Percentiles rank a stretch among this genome's conserved stretches.
phyloP scores from a whole-genome alignment of 2,888 invertebrate species.

The Agelastica alni region DNA sequence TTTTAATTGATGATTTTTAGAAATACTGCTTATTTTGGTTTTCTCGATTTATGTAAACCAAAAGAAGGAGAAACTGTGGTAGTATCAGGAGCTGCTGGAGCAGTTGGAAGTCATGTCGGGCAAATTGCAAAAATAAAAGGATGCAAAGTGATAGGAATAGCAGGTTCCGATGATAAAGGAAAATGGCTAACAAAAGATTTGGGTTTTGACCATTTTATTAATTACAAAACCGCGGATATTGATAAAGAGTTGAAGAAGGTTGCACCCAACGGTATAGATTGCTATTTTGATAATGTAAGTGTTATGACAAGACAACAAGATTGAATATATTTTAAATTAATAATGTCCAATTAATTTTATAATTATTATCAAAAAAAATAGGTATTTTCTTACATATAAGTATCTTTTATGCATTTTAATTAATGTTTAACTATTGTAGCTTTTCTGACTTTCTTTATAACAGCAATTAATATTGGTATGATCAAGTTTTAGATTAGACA shows the following conservation, averaged over 20 bases:
- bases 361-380: no score
- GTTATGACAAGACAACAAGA: no score
- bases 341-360: no score
- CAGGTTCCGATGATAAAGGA: constrained; percentile 73
- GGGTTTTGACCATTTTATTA: constrained; percentile 70
- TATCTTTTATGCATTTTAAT: no score
- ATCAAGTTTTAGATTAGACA: no score
- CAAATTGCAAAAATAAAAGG: constrained; percentile 77
- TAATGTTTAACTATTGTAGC: no score
- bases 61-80: constrained; percentile 75
- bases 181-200: constrained; percentile 67
- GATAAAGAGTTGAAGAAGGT: constrained; percentile 61
- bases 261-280: constrained; percentile 72
- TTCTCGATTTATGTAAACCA: constrained; percentile 71
- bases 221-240: constrained; percentile 69
- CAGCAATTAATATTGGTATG: no score
- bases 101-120: constrained; percentile 77
- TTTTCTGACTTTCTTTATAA: no score
- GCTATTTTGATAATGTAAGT: constrained; percentile 77
- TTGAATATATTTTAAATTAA: no score
- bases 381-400: no score
- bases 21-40: constrained; percentile 75
- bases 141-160: constrained; percentile 71
- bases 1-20: constrained; percentile 51
- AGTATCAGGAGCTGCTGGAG: constrained; percentile 76